Base-by-base conservation (phyloP, 1,140 invertebrate species). In the Drosophila parabipectinata region DNA sequence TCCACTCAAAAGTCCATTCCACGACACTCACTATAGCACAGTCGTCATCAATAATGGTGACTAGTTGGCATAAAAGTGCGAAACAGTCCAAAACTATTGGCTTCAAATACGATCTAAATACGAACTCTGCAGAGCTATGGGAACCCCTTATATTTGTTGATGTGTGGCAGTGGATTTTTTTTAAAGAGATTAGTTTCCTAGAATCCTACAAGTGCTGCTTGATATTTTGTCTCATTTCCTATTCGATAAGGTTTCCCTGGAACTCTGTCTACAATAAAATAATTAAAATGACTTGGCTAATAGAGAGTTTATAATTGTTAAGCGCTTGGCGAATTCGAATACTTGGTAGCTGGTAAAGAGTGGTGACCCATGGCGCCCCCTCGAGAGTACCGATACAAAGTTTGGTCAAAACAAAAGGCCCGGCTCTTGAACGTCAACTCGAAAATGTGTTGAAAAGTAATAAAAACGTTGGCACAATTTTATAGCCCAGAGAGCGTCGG, bases 381-480 rank as follows among this genome's bases (percentile, higher is more conserved):
- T 14, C 9, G 24, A 0, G 5, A 52, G 39, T 41, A 18, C 41
- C 15, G 10, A 14, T 56, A 69, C 66, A 69, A 69, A 69, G 63
- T 56, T 18, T 47, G 30, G 30, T 18, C 39, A 54, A 51, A 45
- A 51, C 60, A 26, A 67, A 24, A 5, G 15, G 37, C 44, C 34
- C 32, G 48, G 30, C 50, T 53, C 18, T 18, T 8, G 10, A 32
- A 68, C 66, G 51, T 71, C 63, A 69, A 39, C 52, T 39, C 48
- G 63, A 41, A 62, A 87, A 82, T 79, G 82, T 88, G 84, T 89
- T 89, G 84, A 89, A 89, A 89, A 89, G 80, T 84, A 72, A 89
- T 89, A 89, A 89, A 89, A 89, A 75, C 77, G 85, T 89, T 89
- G 84, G 85, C 84, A 89, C 84, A 84, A 75, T 89, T 89, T 82